Base-by-base conservation (phyloP, 2,113 vertebrate species). In the Prionailurus bengalensis region DNA sequence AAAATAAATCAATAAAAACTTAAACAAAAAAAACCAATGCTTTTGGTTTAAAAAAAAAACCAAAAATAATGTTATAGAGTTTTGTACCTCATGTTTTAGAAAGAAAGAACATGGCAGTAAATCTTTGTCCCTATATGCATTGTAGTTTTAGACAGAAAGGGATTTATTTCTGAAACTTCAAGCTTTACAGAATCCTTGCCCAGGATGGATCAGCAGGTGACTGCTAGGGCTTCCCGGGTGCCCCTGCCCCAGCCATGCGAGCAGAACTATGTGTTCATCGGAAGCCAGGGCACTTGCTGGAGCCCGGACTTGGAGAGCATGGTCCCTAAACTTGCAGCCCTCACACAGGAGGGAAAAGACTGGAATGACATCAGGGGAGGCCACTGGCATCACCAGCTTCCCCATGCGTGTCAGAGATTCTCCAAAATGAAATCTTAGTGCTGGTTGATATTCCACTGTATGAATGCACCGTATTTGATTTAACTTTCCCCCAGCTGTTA, bases 331-430 rank as follows among this genome's bases (percentile, higher is more conserved):
- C 76, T 29, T 53, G 12, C 17, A 27, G 79, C 68, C 71, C 74
- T 68, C 5, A 68, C 31, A 10, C 5, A 33, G 45, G 61, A 73
- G 45, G 68, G 39, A 78, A 73, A 61, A 36, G 15, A 17, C 42
- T 16, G 17, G 25, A 19, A 25, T 4, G 23, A 4, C 3, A 1
- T 3, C 0, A 3, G 31, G 45, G 13, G 23, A 55, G 39, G 1
- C 17, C 31, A 19, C 45, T 1, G 1, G 33, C 21, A 71, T 25
- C 80, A 21, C 2, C 14, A 13, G 3, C 80, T 4, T 65, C 65
- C 33, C 12, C 21, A 1, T 0, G 33, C 6, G 16, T 63, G 5
- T 25, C 13, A 31, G 7, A 70, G n/a, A 17, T 6, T 58, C 66
- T 58, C 68, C 73, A 68, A n/a, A 61, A 74, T 7, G 66, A 82